Base-by-base conservation (phyloP, 1,140 invertebrate species). In the Batillaria attramentaria region DNA sequence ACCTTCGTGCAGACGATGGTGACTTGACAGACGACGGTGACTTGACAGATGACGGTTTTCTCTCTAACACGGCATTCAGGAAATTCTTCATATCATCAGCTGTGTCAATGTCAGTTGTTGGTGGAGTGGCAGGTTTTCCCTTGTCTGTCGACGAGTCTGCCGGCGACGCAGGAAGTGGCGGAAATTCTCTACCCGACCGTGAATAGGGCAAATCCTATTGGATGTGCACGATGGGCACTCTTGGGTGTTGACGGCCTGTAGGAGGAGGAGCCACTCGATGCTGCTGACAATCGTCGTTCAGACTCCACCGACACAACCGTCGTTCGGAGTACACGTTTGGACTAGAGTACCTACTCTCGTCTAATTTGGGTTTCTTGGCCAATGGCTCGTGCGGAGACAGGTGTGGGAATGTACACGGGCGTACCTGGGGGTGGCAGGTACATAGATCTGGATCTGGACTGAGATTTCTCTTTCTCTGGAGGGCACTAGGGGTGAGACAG, bases 41-140 rank as follows among this genome's bases (percentile, higher is more conserved):
- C n/a, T n/a, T n/a, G n/a, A n/a, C n/a, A 13, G 41, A 39, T 31
- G 70, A 28, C n/a, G 72, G 50, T 41, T 76, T 76, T 39, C 68
- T 74, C 39, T 80, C 72, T 66, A 80, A 33, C 18, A 66, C 66
- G 3, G 74, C 62, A 60, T 80, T 80, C 60, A 80, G 50, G 66
- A 80, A 80, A 57, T 80, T 60, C 41, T 80, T 80, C 79, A 80
- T 80, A 50, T 80, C 79, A 43, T 66, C 70, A 13, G 79, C 79
- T 60, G 79, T 80, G 60, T 74, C 62, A 33, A 80, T 80, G 65
- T 75, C 57, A 5, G 33, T 42, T 13, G 73, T 62, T 41, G 24
- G 20, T 28, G 73, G 37, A 33, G 31, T 18, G 10, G 57, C 39
- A 39, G 73, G 57, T 42, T 75, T 74, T 37, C 66, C 42, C 72